Percentiles rank a stretch among this genome's conserved stretches.
Conservation (phyloP, 2,797 vertebrate genomes). For the Ibycter americanus region DNA sequence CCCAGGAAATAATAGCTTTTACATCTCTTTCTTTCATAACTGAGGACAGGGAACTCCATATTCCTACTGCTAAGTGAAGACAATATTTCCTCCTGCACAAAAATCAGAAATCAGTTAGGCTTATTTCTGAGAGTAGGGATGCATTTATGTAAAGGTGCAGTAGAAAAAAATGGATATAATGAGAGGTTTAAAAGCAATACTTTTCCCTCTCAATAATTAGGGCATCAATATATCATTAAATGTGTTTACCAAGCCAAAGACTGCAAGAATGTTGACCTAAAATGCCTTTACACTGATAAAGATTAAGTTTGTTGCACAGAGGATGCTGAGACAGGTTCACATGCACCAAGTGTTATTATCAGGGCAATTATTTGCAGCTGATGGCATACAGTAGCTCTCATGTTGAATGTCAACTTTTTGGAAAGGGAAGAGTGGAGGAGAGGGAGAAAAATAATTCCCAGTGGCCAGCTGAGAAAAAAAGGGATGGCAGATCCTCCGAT, state of each 20-base stretch:
- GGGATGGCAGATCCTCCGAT: fast-evolving
- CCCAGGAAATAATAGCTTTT: not conserved
- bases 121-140: not conserved
- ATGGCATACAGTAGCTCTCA: not conserved
- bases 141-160: not conserved
- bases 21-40: not conserved
- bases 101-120: not conserved
- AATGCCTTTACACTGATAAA: not conserved
- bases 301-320: not conserved
- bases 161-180: not conserved
- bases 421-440: not conserved
- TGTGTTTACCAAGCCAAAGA: not conserved
- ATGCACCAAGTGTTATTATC: not conserved
- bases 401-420: not conserved
- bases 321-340: not conserved
- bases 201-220: not conserved
- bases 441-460: not conserved
- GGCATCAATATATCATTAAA: not conserved
- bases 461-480: not conserved
- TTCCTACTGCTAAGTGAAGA: not conserved
- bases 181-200: not conserved
- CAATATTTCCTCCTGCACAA: not conserved
- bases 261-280: not conserved
- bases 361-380: not conserved
- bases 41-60: not conserved